Evolutionary conservation across 2,888 invertebrate species (phyloP), one percentile per base, ranked within the genome.

Genomic region (Morpho deidamia): DNA sequence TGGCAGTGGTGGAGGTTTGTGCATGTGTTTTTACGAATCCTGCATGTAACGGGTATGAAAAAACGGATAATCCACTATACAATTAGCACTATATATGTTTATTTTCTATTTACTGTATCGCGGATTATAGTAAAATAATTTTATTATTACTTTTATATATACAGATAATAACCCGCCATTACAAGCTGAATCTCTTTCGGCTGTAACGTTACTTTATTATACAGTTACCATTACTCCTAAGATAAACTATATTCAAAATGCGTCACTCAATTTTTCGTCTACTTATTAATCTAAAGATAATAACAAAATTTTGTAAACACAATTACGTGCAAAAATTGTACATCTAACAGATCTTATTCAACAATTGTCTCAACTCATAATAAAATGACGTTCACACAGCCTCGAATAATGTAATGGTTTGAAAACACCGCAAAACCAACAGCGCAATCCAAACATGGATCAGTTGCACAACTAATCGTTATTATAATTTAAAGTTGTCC

Each of bases 401-500:
- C 68, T 70, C 68, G 67, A 66, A 64, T 62, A 63, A 63, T 51
- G 54, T 67, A 69, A 70, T 66, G 60, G 61, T 58, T 47, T 23
- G 58, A 56, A 47, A 60, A 55, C 50, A 68, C 70, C 72, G 64
- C 69, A 68, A 61, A 60, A 54, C 51, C 45, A 59, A 62, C 58
- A 59, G 71, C 69, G 33, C 11, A 69, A 65, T 61, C 64, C 53
- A 61, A 62, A 64, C 61, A 59, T 45, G 62, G 70, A 75, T 61
- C 54, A 42, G 71, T 76, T 71, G 68, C 43, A 58, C 69, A 73
- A 76, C 72, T 10, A 62, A 67, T 72, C 68, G 68, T 56, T 56
- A 50, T 45, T 49, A 63, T 67, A 61, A 69, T 68, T 70, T 68
- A 62, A 63, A 61, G 65, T 52, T 58, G 58, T 67, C 59, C 49